These are phyloP conservation scores for Sylvietta virens DNA, from an alignment of 2,113 vertebrate genomes.

Conservation along the genomic window DNA sequence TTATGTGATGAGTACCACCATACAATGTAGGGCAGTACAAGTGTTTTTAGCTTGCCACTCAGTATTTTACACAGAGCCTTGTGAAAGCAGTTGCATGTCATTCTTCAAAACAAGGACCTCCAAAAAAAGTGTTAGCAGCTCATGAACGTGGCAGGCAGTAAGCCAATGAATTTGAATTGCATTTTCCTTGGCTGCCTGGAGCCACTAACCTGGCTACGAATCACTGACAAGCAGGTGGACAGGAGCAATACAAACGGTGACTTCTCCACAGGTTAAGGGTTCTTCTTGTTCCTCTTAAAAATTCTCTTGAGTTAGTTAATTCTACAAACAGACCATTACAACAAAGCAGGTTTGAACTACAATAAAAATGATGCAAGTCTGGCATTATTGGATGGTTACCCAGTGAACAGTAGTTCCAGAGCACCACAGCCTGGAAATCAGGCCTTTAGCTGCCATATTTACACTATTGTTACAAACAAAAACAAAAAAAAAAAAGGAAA, in stretches of 20 bases:
- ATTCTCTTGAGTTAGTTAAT: conserved; percentile 36
- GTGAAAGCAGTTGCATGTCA: neutral
- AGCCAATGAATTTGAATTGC: neutral
- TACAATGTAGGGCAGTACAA: neutral
- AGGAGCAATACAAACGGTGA: neutral
- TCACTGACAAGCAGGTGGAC: neutral
- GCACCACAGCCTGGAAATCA: conserved; percentile 49
- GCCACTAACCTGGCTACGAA: neutral
- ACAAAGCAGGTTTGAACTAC: conserved; percentile 60
- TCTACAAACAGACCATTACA: conserved; percentile 62
- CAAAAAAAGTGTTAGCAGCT: neutral
- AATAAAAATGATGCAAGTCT: conserved; percentile 63
- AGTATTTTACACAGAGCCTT: neutral
- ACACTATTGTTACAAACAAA: conserved; percentile 58
- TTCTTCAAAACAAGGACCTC: neutral
- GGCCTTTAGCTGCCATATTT: conserved; percentile 70
- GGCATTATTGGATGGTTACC: conserved; percentile 46
- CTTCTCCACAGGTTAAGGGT: neutral
- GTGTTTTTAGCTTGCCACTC: neutral
- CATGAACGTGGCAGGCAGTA: neutral
- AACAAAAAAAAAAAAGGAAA: neutral
- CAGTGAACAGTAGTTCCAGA: conserved; percentile 56
- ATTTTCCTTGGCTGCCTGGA: neutral
- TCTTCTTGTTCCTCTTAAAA: conserved; percentile 46
- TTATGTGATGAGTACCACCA: neutral